Evolutionary conservation across 2,797 vertebrate genomes (phyloP).

Genomic region (Loriculus beryllinus): DNA sequence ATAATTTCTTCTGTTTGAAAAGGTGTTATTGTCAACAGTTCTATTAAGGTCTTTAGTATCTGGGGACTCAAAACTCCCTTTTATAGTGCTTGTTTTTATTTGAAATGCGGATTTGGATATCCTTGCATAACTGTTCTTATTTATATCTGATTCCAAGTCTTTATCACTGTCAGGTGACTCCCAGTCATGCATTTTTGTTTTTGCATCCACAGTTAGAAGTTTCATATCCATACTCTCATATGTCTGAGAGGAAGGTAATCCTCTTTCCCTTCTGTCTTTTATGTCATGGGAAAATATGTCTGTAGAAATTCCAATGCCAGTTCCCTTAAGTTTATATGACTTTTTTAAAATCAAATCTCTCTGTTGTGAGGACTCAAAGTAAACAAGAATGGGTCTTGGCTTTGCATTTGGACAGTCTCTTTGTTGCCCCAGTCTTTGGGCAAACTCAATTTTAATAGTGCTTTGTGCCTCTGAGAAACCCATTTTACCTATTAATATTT

Average conservation of each 20-base stretch:
- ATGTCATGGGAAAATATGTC: slow-evolving; percentile 89
- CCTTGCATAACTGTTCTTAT: slow-evolving; percentile 90
- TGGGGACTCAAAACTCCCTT: slow-evolving; percentile 72
- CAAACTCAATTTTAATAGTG: slow-evolving; percentile 92
- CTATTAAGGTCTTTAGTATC: slow-evolving; percentile 72
- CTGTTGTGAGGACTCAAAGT: slow-evolving; percentile 92
- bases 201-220: slow-evolving; percentile 81
- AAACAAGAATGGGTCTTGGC: slow-evolving; percentile 93
- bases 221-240: slow-evolving; percentile 99
- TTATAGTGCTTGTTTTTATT: slow-evolving; percentile 81
- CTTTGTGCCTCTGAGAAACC: slow-evolving; percentile 89
- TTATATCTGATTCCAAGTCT: slow-evolving; percentile 88
- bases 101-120: slow-evolving; percentile 85
- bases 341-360: slow-evolving; percentile 97
- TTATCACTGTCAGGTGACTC: slow-evolving; percentile 90
- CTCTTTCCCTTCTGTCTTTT: slow-evolving; percentile 90
- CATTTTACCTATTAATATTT: slow-evolving; percentile 93
- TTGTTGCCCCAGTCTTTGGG: slow-evolving; percentile 92
- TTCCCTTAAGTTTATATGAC: slow-evolving; percentile 98
- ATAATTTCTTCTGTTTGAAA: slow-evolving; percentile 81
- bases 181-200: slow-evolving; percentile 87
- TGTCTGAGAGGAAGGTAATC: slow-evolving; percentile 91
- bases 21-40: slow-evolving; percentile 76
- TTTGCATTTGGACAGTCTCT: slow-evolving; percentile 97
- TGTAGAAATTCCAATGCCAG: slow-evolving; percentile 93